phyloP scores from a whole-genome alignment of 1,140 invertebrate species.

The Helicoverpa armigera region DNA sequence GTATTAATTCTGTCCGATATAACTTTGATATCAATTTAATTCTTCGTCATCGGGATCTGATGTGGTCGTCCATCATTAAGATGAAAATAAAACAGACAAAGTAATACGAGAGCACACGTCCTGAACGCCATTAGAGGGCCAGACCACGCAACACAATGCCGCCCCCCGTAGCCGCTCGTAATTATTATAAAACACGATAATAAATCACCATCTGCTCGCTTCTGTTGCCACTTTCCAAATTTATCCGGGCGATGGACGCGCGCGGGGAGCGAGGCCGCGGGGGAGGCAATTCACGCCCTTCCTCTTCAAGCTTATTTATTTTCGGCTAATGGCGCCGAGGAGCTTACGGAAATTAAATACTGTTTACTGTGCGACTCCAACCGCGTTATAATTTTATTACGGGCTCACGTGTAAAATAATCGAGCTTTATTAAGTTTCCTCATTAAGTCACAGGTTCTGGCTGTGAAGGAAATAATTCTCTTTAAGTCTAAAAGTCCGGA shows the following conservation, averaged over 20 bases:
- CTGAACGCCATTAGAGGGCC: conserved; percentile 55
- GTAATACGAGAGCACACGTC: conserved; percentile 59
- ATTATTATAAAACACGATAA: conserved; percentile 84
- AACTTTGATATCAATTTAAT: conserved; percentile 22
- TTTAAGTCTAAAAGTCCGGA: conserved; percentile 38
- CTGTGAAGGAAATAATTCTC: conserved; percentile 46
- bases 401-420: conserved; percentile 50
- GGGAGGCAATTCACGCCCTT: conserved; percentile 73
- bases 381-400: conserved; percentile 64
- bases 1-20: conserved; percentile 5
- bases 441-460: conserved; percentile 2
- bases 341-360: conserved; percentile 78
- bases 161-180: conserved; percentile 65
- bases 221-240: conserved; percentile 79
- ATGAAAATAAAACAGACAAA: conserved; percentile 60
- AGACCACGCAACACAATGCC: conserved; percentile 63
- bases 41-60: conserved; percentile 32
- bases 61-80: conserved; percentile 59
- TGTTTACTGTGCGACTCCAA: conserved; percentile 60
- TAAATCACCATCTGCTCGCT: conserved; percentile 83
- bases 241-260: conserved; percentile 66
- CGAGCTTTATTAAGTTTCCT: conserved; percentile 54
- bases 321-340: conserved; percentile 69
- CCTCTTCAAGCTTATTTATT: conserved; percentile 75
- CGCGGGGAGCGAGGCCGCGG: conserved; percentile 42